These are phyloP conservation scores for Alces alces DNA, from an alignment of 2,113 vertebrate species.

Conservation along the genomic window DNA sequence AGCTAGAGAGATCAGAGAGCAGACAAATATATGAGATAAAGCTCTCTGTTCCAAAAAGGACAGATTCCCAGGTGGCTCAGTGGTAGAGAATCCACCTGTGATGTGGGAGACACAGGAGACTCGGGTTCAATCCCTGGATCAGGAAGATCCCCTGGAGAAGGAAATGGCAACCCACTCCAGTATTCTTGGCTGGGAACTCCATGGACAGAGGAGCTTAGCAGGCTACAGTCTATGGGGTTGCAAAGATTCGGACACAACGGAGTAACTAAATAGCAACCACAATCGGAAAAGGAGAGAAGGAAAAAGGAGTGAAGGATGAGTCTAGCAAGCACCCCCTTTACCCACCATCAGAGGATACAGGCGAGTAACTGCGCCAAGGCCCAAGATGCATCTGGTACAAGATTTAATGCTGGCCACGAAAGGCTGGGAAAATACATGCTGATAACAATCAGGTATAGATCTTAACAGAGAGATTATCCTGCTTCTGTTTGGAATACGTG, in stretches of 20 bases:
- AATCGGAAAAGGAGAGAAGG: neutral
- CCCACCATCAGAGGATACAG: accelerated
- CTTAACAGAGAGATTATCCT: neutral
- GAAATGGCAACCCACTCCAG: neutral
- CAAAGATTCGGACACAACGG: neutral
- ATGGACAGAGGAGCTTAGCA: neutral
- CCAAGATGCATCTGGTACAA: neutral
- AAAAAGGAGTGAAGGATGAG: neutral
- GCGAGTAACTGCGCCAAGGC: neutral
- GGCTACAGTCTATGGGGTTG: neutral
- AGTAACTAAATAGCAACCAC: neutral
- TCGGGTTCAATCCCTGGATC: neutral
- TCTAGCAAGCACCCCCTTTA: accelerated
- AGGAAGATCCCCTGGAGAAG: neutral
- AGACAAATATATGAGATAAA: neutral
- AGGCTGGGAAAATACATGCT: slow-evolving; percentile 1
- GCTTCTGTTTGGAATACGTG: neutral
- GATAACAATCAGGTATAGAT: neutral
- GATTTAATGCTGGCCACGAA: neutral
- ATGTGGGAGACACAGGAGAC: neutral
- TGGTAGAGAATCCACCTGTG: neutral
- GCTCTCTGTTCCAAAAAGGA: neutral
- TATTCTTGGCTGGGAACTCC: neutral
- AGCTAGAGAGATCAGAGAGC: neutral
- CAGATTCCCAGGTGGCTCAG: neutral